A percentile compares a stretch with the other conserved stretches of the same genome.
These are phyloP conservation scores for Tromatobia lineatoria DNA, from an alignment of 2,888 invertebrate genomes.

Conservation along the genomic window DNA sequence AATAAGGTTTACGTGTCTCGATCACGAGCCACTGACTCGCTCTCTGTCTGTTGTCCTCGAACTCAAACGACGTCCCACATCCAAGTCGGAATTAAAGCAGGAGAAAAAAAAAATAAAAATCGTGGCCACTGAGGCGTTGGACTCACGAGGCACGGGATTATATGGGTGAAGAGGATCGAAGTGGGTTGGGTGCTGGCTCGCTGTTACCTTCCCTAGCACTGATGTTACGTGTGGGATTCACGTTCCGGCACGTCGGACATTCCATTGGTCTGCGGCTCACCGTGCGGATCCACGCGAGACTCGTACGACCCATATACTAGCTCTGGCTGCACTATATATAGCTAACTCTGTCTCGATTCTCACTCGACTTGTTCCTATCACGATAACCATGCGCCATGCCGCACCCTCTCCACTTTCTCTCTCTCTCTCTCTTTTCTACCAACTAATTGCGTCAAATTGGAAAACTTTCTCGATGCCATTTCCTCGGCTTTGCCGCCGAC, in stretches of 20 bases:
- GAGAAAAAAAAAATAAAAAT: background rate
- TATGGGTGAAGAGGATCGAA: slow-evolving; percentile 4
- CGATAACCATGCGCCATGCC: slow-evolving; percentile 62
- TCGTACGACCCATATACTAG: slow-evolving; percentile 65
- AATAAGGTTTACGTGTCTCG: background rate
- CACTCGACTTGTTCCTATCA: slow-evolving; percentile 64
- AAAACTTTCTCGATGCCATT: slow-evolving; percentile 76
- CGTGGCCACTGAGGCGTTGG: slow-evolving; percentile 5
- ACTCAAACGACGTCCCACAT: background rate
- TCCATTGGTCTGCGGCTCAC: slow-evolving; percentile 59
- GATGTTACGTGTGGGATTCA: slow-evolving; percentile 49
- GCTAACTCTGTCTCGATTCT: slow-evolving; percentile 40
- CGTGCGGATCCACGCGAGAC: slow-evolving; percentile 47
- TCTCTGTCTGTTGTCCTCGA: background rate
- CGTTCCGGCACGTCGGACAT: slow-evolving; percentile 70
- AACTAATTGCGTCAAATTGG: slow-evolving; percentile 81
- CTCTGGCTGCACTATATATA: slow-evolving; percentile 5
- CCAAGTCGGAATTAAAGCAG: background rate
- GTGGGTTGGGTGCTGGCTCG: slow-evolving; percentile 1
- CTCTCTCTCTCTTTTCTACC: slow-evolving; percentile 62
- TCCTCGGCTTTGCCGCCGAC: slow-evolving; percentile 33
- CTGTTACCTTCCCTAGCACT: background rate
- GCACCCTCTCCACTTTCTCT: slow-evolving; percentile 60
- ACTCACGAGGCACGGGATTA: background rate
- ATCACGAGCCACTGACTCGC: background rate